phyloP scores from a whole-genome alignment of 2,113 vertebrate genomes.

The Ochotona curzoniae region DNA sequence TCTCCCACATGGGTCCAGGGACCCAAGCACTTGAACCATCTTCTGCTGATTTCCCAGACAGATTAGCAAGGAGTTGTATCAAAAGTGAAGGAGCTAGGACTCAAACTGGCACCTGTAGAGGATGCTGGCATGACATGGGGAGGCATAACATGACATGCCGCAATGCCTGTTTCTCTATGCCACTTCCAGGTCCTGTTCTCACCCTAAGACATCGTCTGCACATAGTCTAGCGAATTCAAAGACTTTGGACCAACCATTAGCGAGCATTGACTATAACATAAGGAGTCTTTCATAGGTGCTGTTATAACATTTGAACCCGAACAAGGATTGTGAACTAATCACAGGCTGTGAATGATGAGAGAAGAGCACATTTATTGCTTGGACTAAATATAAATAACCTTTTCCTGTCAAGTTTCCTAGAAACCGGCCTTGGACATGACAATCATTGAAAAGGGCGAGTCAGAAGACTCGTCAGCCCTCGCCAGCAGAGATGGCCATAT shows the following conservation, averaged over 20 bases:
- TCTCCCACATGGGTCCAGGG: too few relatives aligned
- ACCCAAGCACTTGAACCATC: too few relatives aligned
- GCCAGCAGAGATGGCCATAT: not conserved
- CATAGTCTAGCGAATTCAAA: not conserved
- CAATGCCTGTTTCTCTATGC: not conserved
- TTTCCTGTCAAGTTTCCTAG: not conserved
- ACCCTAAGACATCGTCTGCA: not conserved
- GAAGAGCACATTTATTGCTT: slow-evolving; percentile 45
- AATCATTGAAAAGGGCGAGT: slow-evolving; percentile 60
- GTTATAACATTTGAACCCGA: slow-evolving; percentile 20
- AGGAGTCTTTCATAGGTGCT: not conserved
- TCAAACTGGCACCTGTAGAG: too few relatives aligned
- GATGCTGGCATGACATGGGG: too few relatives aligned
- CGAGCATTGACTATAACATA: not conserved
- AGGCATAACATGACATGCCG: too few relatives aligned
- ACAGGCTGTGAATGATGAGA: not conserved
- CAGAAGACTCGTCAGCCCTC: not conserved
- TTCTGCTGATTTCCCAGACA: too few relatives aligned
- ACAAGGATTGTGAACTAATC: not conserved
- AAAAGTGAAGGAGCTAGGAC: too few relatives aligned
- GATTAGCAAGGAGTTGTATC: too few relatives aligned
- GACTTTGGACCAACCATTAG: not conserved
- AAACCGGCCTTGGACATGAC: slow-evolving; percentile 28
- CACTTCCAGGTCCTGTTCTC: too few relatives aligned
- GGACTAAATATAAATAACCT: not conserved